Percentiles rank a stretch among this genome's conserved stretches.
Conservation (phyloP, 2,113 vertebrate genomes). For the Smithornis capensis region DNA sequence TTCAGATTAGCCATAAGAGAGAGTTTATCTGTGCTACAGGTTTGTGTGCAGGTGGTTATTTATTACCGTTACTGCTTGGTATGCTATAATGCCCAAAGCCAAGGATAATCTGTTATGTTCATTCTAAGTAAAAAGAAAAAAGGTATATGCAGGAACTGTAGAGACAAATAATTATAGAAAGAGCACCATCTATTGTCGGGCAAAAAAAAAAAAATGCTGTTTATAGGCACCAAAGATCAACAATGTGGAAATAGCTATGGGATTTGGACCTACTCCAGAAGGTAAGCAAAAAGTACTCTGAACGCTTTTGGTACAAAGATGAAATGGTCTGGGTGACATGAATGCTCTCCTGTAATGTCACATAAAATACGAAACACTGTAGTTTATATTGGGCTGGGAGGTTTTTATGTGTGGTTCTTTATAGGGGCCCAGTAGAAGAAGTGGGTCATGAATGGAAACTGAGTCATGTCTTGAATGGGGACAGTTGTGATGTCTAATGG, state of each 20-base stretch:
- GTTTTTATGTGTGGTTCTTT: background rate
- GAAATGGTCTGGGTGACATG: background rate
- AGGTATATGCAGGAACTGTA: background rate
- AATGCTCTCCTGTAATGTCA: background rate
- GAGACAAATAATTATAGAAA: constrained; percentile 44
- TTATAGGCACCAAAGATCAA: background rate
- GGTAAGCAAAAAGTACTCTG: background rate
- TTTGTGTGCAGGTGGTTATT: background rate
- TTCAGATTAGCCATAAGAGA: background rate
- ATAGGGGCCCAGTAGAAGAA: background rate
- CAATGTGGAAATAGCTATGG: background rate
- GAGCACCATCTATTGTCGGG: constrained; percentile 59
- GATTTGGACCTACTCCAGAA: background rate
- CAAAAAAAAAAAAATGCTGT: background rate
- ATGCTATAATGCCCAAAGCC: background rate
- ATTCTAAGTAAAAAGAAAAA: background rate
- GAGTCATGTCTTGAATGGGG: background rate
- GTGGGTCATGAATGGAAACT: background rate
- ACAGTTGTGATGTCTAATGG: background rate
- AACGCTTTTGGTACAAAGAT: background rate
- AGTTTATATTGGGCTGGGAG: background rate
- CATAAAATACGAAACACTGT: background rate
- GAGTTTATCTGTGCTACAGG: background rate
- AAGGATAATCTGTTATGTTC: background rate
- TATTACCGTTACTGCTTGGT: background rate